phyloP scores from a whole-genome alignment of 2,113 vertebrate species.

The Dinomys branickii region DNA sequence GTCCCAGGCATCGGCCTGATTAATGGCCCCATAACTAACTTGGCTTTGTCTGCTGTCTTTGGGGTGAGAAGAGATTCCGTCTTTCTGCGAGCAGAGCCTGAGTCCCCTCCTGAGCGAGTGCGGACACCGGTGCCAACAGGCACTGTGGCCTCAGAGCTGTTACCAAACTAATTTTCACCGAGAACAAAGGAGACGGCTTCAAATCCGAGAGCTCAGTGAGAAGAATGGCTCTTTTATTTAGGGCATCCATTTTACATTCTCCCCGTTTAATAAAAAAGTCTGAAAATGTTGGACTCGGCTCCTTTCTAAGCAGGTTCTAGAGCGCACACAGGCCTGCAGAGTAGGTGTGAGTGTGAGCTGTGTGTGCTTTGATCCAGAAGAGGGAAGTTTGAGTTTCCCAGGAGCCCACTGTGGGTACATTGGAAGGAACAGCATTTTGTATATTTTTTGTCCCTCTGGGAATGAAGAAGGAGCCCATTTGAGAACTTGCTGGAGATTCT shows the following conservation, averaged over 20 bases:
- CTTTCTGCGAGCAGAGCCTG: background rate
- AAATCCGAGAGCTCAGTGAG: slow-evolving; percentile 18
- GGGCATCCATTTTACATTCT: slow-evolving; percentile 73
- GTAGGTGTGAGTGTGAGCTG: background rate
- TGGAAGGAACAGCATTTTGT: background rate
- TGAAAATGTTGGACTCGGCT: slow-evolving; percentile 57
- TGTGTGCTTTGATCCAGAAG: slow-evolving; percentile 20
- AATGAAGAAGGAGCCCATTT: background rate
- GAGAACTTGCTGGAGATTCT: background rate
- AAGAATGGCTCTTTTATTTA: slow-evolving; percentile 64
- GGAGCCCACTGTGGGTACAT: background rate
- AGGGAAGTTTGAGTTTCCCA: slow-evolving; percentile 47
- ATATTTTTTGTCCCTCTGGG: background rate
- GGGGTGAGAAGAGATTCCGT: background rate
- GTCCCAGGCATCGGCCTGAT: background rate
- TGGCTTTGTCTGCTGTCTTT: slow-evolving; percentile 1
- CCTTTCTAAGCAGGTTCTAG: slow-evolving; percentile 52
- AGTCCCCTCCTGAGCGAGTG: slow-evolving; percentile 27
- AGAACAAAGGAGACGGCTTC: slow-evolving; percentile 80
- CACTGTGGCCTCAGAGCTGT: slow-evolving; percentile 51
- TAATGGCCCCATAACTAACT: slow-evolving; percentile 38
- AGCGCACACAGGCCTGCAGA: background rate
- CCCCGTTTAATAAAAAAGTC: slow-evolving; percentile 69
- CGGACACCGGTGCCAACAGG: background rate
- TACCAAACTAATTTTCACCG: slow-evolving; percentile 70